phyloP scores from a whole-genome alignment of 2,113 vertebrate species.

The Brachyistius frenatus region DNA sequence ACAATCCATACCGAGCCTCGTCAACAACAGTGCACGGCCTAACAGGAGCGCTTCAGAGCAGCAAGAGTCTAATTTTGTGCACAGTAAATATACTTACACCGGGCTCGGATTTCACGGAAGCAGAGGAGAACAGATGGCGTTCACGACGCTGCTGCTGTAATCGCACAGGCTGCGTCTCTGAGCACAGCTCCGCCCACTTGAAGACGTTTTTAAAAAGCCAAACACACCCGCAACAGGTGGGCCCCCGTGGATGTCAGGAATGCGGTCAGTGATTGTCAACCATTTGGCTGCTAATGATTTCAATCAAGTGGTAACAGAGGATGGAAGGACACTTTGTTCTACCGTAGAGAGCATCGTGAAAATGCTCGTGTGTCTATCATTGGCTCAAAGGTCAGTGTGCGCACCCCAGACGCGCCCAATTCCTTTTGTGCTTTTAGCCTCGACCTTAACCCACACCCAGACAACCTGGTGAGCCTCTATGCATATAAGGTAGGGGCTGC shows the following conservation, averaged over 20 bases:
- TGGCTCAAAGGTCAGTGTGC: too few relatives aligned
- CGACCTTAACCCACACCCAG: conserved; percentile 15
- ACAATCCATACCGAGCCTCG: conserved; percentile 4
- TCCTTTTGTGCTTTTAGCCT: conserved; percentile 22
- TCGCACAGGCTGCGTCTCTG: conserved; percentile 43
- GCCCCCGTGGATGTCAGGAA: background rate
- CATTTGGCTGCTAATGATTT: conserved; percentile 19
- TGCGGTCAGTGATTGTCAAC: background rate
- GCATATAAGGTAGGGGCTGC: conserved; percentile 70
- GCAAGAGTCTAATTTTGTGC: conserved; percentile 61
- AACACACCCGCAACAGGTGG: conserved; percentile 80
- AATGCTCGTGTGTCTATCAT: too few relatives aligned
- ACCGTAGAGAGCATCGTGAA: background rate
- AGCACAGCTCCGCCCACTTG: conserved; percentile 78
- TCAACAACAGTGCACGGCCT: background rate
- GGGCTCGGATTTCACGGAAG: conserved; percentile 66
- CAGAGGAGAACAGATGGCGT: conserved; percentile 74
- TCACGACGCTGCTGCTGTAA: conserved; percentile 33
- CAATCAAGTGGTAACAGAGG: background rate
- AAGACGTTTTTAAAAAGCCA: conserved; percentile 74
- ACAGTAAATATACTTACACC: conserved; percentile 79
- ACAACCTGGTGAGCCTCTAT: conserved; percentile 39
- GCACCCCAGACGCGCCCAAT: too few relatives aligned
- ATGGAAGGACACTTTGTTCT: background rate
- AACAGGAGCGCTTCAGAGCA: conserved; percentile 15